Evolutionary conservation across 2,113 vertebrate genomes (phyloP), one percentile per base, ranked within the genome.

Genomic region (Loxodonta africana): DNA sequence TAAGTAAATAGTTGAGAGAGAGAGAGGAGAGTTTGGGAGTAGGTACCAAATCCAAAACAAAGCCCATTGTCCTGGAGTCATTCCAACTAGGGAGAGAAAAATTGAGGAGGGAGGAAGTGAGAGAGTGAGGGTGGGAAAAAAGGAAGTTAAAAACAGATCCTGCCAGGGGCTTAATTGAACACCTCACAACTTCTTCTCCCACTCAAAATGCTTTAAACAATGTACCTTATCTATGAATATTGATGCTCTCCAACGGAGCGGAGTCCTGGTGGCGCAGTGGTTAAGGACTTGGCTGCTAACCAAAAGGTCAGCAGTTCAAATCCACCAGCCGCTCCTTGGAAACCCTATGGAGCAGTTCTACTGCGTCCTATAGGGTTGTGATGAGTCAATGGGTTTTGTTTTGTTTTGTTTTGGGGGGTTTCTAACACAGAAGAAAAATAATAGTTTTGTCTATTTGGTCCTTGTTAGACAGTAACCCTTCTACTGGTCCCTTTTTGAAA

Each of bases 131-230:
- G 12, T 71, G 18, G 25, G 76, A 33, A n/a, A 2, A 28, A 26
- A 90, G 60, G 77, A 37, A 25, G 48, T 69, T 71, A 65, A 82
- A 83, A 94, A 46, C 12, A 53, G 57, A 60, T 44, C 44, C 33
- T 71, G 9, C 48, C 46, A 33, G 30, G 37, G 81, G 25, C 20
- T 95, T 97, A 25, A 86, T 80, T 60, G 87, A 92, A 82, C 82
- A 44, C 26, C 63, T 33, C 46, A 95, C 14, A 37, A 60, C 63
- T 88, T 92, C 73, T 96, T 94, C 63, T 90, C 77, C 74, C 81
- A 63, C 81, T 94, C 91, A 94, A 71, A 94, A 91, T 62, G 41
- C 60, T 90, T 92, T 46, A 88, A 93, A 46, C 37, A 84, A 21
- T 74, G 8, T 48, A 83, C 30, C 44, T 92, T 69, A 88, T 65